A percentile compares a stretch with the other conserved stretches of the same genome.
These are phyloP conservation scores for Otolemur crassicaudatus DNA, from an alignment of 2,797 vertebrate species.

Conservation along the genomic window DNA sequence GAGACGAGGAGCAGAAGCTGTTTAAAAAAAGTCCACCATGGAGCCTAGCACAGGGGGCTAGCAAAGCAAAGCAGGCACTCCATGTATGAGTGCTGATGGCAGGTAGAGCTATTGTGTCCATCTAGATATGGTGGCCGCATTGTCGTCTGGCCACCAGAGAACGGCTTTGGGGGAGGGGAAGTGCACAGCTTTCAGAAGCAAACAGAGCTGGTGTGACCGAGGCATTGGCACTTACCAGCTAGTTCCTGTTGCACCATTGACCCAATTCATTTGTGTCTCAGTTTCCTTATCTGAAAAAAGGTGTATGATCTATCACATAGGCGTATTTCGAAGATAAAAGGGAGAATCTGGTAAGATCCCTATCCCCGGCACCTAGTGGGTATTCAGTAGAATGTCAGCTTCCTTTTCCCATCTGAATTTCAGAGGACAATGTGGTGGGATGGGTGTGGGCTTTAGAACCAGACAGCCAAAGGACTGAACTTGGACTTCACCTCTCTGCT, in stretches of 20 bases:
- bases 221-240: not conserved
- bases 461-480: not conserved
- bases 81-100: too few relatives aligned
- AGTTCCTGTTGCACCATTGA: not conserved
- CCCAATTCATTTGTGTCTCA: not conserved
- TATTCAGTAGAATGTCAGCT: not conserved
- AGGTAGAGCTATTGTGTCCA: too few relatives aligned
- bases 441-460: not conserved
- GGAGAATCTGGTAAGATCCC: not conserved
- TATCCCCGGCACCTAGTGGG: not conserved
- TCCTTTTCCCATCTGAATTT: not conserved
- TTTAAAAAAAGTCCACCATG: not conserved
- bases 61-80: not conserved
- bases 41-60: not conserved
- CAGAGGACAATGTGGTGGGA: not conserved
- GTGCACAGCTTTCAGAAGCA: not conserved
- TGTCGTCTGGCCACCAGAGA: not conserved
- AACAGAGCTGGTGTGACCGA: not conserved
- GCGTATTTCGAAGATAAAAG: conserved; percentile 6
- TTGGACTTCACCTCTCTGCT: not conserved
- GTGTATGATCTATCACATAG: not conserved
- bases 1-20: not conserved
- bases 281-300: not conserved
- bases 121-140: not conserved
- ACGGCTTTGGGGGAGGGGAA: not conserved